Evolutionary conservation across 2,797 vertebrate species (phyloP).

Genomic region (Hoplostethus atlanticus): DNA sequence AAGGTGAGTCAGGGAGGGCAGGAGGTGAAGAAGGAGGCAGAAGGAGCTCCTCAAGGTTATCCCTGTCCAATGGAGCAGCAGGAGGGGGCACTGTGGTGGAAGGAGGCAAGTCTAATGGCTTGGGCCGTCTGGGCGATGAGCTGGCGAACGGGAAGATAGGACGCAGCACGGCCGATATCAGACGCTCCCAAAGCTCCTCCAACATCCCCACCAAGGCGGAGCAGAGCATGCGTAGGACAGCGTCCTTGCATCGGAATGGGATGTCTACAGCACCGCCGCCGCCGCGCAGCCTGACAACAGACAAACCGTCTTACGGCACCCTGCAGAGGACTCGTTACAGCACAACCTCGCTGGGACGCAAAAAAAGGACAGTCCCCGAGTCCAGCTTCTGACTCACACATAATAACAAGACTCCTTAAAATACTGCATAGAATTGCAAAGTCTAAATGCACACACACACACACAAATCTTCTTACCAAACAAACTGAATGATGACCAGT

Average conservation of each 20-base stretch:
- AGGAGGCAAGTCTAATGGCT: constrained; percentile 50
- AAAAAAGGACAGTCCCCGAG: constrained; percentile 88
- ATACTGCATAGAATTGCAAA: too few species aligned
- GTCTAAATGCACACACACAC: background rate
- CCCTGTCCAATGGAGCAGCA: constrained; percentile 78
- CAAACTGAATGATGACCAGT: constrained; percentile 24
- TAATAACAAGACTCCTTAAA: too few species aligned
- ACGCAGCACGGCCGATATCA: constrained; percentile 74
- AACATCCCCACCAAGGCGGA: constrained; percentile 85
- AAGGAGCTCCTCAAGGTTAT: constrained; percentile 63
- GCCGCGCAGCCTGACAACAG: constrained; percentile 53
- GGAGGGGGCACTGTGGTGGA: constrained; percentile 56
- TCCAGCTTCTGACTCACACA: constrained; percentile 88
- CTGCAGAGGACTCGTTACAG: constrained; percentile 86
- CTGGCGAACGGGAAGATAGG: constrained; percentile 74
- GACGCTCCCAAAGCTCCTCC: constrained; percentile 89
- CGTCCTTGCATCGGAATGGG: constrained; percentile 84
- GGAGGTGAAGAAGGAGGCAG: constrained; percentile 50
- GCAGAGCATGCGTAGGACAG: constrained; percentile 76
- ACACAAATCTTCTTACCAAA: constrained; percentile 38
- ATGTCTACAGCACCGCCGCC: constrained; percentile 48
- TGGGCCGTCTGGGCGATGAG: constrained; percentile 52
- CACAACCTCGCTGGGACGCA: constrained; percentile 84
- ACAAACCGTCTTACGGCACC: constrained; percentile 76
- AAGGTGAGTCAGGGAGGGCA: constrained; percentile 58